Base-by-base conservation (phyloP, 2,113 vertebrate genomes). In the Callipepla squamata region DNA sequence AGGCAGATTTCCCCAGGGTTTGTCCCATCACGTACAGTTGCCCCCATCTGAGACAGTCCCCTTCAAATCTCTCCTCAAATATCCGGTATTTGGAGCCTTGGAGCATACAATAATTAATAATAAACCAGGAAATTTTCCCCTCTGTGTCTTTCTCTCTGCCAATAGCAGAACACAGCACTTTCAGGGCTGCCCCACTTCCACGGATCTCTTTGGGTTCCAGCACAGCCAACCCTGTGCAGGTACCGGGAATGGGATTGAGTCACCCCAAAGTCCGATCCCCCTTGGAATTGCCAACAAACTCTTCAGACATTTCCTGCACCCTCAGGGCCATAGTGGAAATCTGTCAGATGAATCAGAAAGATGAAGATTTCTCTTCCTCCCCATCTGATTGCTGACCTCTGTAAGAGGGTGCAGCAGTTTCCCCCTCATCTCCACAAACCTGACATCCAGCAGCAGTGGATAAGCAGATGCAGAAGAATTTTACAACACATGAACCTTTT, bases 21-120 rank as follows among this genome's bases (percentile, higher is more conserved):
- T 11, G 6, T 3, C 15, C 12, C 6, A 3, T 28, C 2, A 16
- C 28, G 13, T 20, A 11, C 0, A 17, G n/a, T 2, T 8, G 13
- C 34, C 26, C 26, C 45, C 50, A 6, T 5, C 51, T 23, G 11
- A 48, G 45, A 20, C 6, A 7, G 32, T 15, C 23, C 15, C 36
- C 10, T 57, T 22, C 66, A 36, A 42, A 55, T 2, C 25, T 32
- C 34, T 70, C 47, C 74, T 17, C 34, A 19, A 7, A 4, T 13
- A 13, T 3, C 0, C 5, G 23, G 7, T 18, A 2, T 13, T 32
- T 19, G 66, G 72, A 78, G 8, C 14, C 32, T 22, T 26, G 11
- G 9, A 38, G 11, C 6, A 36, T 30, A 32, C 14, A 2, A 9
- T 4, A 0, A 2, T 30, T 7, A 34, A 26, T 11, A 42, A 36